Conservation (phyloP, 1,140 invertebrate genomes). For the Caligus rogercresseyi region DNA sequence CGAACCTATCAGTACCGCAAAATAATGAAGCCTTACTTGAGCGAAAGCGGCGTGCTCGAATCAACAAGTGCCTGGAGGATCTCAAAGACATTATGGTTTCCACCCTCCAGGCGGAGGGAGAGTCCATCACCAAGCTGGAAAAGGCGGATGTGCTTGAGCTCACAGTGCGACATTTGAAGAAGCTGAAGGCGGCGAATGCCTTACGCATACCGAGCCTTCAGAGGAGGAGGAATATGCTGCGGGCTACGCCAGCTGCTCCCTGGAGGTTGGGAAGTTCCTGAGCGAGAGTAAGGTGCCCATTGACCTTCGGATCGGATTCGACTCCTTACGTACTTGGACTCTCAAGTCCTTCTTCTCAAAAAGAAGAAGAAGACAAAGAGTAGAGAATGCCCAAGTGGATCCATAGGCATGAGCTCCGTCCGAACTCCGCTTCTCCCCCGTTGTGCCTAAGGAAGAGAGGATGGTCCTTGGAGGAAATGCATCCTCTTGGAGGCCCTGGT, state of each 20-base stretch:
- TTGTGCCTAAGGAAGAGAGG: no score
- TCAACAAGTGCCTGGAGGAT: slow-evolving; percentile 81
- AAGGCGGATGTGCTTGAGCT: slow-evolving; percentile 85
- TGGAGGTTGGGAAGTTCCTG: slow-evolving; percentile 15
- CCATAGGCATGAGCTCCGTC: no score
- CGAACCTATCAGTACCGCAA: slow-evolving; percentile 77
- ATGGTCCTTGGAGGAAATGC: no score
- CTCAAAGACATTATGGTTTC: slow-evolving; percentile 78
- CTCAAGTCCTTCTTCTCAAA: no score
- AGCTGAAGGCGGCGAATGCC: slow-evolving; percentile 36
- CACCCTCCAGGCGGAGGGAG: slow-evolving; percentile 55
- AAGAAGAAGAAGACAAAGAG: no score
- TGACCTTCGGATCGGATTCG: no score
- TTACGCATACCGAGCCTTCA: slow-evolving; percentile 30
- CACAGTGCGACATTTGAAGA: slow-evolving; percentile 69
- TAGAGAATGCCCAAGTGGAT: no score
- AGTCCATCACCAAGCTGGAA: slow-evolving; percentile 59
- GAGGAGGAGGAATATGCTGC: slow-evolving; percentile 3
- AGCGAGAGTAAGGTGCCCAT: no score
- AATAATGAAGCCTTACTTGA: slow-evolving; percentile 87
- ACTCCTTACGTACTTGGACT: no score
- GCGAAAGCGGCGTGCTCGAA: slow-evolving; percentile 72
- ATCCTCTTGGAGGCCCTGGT: no score
- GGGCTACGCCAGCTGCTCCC: slow-evolving; percentile 12
- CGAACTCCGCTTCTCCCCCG: no score